phyloP scores from a whole-genome alignment of 2,113 vertebrate species.

The Hippocampus abdominalis region DNA sequence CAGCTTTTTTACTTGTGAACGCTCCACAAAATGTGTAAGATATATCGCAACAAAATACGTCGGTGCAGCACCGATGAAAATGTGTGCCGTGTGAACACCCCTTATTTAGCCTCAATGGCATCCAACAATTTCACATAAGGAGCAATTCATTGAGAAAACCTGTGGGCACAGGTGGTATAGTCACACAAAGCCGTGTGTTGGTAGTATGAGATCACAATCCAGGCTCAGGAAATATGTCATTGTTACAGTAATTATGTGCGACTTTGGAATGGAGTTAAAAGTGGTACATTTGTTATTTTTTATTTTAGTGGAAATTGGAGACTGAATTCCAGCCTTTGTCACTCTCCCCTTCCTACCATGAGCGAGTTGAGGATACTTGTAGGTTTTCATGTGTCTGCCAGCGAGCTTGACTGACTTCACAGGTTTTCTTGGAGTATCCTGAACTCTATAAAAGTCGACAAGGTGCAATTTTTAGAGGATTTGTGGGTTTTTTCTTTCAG shows the following conservation, averaged over 20 bases:
- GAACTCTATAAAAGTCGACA: slow-evolving; percentile 7
- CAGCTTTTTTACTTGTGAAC: no score
- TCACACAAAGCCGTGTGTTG: slow-evolving; percentile 10
- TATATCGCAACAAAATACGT: no score
- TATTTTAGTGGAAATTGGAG: slow-evolving; percentile 9
- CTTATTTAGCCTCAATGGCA: neutral
- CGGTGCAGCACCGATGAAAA: no score
- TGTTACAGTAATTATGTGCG: slow-evolving; percentile 3
- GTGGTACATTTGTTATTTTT: slow-evolving; percentile 12
- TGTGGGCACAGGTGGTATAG: neutral
- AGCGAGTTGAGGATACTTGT: slow-evolving; percentile 3
- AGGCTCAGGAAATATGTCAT: slow-evolving; percentile 15
- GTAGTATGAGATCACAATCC: slow-evolving; percentile 14
- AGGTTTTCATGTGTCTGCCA: slow-evolving; percentile 16
- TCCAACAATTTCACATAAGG: neutral
- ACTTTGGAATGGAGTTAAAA: slow-evolving; percentile 14
- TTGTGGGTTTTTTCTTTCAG: neutral
- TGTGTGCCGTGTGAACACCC: no score
- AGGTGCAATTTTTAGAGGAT: neutral
- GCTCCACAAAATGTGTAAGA: no score
- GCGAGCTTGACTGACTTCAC: slow-evolving; percentile 2
- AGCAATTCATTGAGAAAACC: no score
- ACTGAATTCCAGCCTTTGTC: slow-evolving; percentile 11
- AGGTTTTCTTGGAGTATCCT: slow-evolving; percentile 13
- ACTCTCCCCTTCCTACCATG: neutral